phyloP scores from a whole-genome alignment of 1,140 invertebrate species.

The Trialeurodes vaporariorum region DNA sequence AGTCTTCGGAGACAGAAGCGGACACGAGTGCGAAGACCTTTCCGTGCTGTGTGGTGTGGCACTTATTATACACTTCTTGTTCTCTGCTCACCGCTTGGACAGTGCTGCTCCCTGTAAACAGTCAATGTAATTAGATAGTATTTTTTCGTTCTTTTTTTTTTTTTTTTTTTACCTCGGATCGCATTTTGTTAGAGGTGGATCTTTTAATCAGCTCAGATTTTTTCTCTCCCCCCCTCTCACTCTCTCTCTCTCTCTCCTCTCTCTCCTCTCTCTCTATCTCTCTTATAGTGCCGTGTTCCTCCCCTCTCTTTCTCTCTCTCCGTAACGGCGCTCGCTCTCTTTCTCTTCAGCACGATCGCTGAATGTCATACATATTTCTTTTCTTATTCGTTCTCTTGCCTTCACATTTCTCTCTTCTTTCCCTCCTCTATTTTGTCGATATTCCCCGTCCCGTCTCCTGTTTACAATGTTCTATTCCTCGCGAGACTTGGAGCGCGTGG shows the following conservation, averaged over 20 bases:
- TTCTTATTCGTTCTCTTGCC: neutral
- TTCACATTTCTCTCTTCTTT: neutral
- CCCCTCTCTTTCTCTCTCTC: slow-evolving; percentile 1
- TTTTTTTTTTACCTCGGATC: neutral
- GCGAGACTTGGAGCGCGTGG: too few relatives aligned
- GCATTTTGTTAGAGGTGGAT: neutral
- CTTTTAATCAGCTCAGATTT: neutral
- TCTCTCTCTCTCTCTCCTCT: slow-evolving; percentile 2
- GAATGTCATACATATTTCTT: neutral
- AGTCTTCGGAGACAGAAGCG: too few relatives aligned
- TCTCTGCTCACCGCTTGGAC: neutral
- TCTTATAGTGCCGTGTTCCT: too few relatives aligned
- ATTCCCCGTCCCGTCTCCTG: neutral
- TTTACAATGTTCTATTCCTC: too few relatives aligned
- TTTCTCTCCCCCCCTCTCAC: neutral
- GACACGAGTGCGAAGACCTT: too few relatives aligned
- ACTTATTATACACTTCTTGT: neutral
- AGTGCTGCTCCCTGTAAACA: neutral
- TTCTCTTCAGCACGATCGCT: neutral
- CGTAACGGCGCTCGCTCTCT: too few relatives aligned
- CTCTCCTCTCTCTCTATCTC: neutral
- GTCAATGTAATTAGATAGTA: neutral
- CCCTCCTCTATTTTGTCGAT: slow-evolving; percentile 1
- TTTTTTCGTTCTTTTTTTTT: neutral
- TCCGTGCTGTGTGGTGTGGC: too few relatives aligned